phyloP scores from a whole-genome alignment of 2,113 vertebrate genomes.

The Chaetodon auriga region DNA sequence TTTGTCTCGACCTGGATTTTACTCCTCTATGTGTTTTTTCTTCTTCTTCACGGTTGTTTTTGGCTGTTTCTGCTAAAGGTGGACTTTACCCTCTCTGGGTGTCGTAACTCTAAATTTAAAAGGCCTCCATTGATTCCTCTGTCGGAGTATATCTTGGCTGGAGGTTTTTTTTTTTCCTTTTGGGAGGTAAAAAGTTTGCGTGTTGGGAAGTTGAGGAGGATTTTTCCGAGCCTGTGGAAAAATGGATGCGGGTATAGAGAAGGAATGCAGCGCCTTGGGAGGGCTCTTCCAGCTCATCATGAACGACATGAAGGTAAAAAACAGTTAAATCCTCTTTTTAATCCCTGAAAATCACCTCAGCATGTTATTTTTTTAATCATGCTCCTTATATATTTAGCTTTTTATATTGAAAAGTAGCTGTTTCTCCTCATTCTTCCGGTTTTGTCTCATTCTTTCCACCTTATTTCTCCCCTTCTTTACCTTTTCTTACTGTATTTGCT shows the following conservation, averaged over 20 bases:
- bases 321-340: background rate
- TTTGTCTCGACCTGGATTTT: constrained; percentile 24
- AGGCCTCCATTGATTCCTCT: constrained; percentile 18
- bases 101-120: constrained; percentile 29
- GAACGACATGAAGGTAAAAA: constrained; percentile 89
- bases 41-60: constrained; percentile 11
- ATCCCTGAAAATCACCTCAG: background rate
- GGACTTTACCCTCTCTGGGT: constrained; percentile 61
- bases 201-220: constrained; percentile 52
- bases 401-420: background rate
- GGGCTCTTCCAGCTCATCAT: constrained; percentile 90
- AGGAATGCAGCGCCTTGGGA: constrained; percentile 90
- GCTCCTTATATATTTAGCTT: background rate
- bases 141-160: constrained; percentile 35
- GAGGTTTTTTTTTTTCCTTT: constrained; percentile 29
- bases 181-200: constrained; percentile 37
- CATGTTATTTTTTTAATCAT: no score
- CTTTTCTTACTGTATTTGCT: no score
- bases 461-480: no score
- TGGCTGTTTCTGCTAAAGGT: constrained; percentile 25
- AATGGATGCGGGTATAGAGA: constrained; percentile 90
- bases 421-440: background rate
- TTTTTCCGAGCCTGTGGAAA: constrained; percentile 74
- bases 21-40: background rate
- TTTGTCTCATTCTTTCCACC: no score